Base-by-base conservation (phyloP, 53 echinoderm and acorn worm genomes). In the Mesocentrotus franciscanus region DNA sequence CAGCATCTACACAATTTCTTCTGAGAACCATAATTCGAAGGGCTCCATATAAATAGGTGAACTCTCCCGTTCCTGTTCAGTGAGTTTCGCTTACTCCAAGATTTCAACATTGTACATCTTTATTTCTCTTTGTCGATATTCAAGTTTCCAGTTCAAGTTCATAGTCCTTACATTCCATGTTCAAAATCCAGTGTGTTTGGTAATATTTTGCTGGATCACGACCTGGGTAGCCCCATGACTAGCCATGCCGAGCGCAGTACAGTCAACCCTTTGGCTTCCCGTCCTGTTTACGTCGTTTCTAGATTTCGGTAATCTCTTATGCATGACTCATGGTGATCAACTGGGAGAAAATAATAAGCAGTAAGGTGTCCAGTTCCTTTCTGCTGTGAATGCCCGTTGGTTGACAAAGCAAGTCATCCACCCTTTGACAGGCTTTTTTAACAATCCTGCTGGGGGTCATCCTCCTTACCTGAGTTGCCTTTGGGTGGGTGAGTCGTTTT, bases 301-400 rank as follows among this genome's bases (percentile, higher is more conserved):
- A 26, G 57, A 8, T 59, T 56, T 90, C 29, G 30, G 57, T 90
- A 90, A 26, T 56, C 24, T 90, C 5, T 60, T n/a, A n/a, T n/a
- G n/a, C 26, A 14, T 90, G 90, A 90, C 90, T 60, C 90, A 90
- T 90, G 90, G 90, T 90, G 90, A 57, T 90, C n/a, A 60, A 90
- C 90, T 90, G 58, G 90, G 90, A 85, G 39, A 90, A n/a, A n/a
- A n/a, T 90, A 90, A 90, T 90, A 90, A 90, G 61, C 90, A 90
- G 90, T 90, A 90, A 60, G 90, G 90, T 90, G 60, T 9, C 61
- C 90, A 90, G 61, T 60, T 90, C 90, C 90, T 59, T 90, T 90
- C 90, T 90, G 90, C 61, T 90, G 57, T 90, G 90, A 60, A 90
- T 90, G 61, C 60, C 90, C 90, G 29, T 60, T 90, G 61, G 61